These are phyloP conservation scores for Ceratothoa steindachneri DNA, from an alignment of 2,888 invertebrate species.

Conservation along the genomic window DNA sequence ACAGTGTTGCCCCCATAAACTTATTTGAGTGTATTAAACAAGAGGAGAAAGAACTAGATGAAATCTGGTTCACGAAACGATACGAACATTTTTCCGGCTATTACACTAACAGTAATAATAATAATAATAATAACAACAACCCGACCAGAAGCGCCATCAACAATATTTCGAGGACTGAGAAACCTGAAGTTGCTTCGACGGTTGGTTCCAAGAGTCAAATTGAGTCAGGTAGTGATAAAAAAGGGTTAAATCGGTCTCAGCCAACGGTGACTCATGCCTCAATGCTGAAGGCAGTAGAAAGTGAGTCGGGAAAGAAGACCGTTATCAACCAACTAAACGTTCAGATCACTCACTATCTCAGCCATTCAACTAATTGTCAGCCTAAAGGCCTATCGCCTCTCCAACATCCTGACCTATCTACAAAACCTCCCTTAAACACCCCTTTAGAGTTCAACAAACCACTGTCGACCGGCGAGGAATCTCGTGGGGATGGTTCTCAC, in stretches of 20 bases:
- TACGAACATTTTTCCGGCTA: background rate
- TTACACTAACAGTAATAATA: background rate
- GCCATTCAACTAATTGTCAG: background rate
- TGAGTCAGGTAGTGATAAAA: background rate
- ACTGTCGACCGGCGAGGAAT: background rate
- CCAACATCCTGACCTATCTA: background rate
- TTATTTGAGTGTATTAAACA: slow-evolving; percentile 1
- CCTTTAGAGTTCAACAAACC: slow-evolving; percentile 3
- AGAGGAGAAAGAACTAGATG: background rate
- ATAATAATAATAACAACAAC: background rate
- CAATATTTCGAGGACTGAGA: background rate
- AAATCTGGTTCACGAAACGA: background rate
- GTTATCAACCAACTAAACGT: background rate
- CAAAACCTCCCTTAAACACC: background rate
- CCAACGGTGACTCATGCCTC: background rate
- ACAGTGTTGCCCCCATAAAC: background rate
- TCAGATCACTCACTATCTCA: background rate
- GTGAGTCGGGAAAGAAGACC: background rate
- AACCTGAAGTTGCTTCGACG: background rate
- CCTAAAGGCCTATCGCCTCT: background rate
- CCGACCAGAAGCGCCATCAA: background rate
- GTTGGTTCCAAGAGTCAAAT: background rate
- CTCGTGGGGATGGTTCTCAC: background rate
- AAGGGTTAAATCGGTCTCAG: background rate
- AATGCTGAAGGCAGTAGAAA: background rate